Evolutionary conservation across 2,113 vertebrate genomes (phyloP).

Genomic region (Zapornia atra): DNA sequence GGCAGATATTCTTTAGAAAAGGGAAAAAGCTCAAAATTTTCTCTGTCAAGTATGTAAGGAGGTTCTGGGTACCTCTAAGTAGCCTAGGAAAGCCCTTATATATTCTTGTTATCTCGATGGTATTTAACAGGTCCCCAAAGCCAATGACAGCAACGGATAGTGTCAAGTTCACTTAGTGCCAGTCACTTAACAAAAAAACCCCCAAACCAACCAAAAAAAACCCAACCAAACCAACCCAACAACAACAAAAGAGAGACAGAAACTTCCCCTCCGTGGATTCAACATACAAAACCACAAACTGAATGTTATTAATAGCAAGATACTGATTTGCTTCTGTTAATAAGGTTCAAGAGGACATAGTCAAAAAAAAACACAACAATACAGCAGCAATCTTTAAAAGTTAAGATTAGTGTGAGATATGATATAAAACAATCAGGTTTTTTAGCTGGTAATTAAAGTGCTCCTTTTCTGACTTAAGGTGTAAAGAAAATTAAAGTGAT

Average conservation of each 20-base stretch:
- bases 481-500: constrained; percentile 76
- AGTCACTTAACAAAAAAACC: constrained; percentile 52
- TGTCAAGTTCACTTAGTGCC: constrained; percentile 74
- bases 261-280: constrained; percentile 46
- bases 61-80: constrained; percentile 64
- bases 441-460: constrained; percentile 76
- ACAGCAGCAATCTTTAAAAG: constrained; percentile 75
- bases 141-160: constrained; percentile 67
- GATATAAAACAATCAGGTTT: constrained; percentile 67
- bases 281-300: constrained; percentile 63
- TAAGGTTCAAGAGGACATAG: constrained; percentile 66
- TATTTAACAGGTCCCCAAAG: constrained; percentile 61
- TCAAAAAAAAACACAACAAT: constrained; percentile 38
- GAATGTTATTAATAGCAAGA: constrained; percentile 61
- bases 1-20: constrained; percentile 35
- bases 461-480: constrained; percentile 74
- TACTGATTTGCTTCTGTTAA: constrained; percentile 70
- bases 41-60: constrained; percentile 33
- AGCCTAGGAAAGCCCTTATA: constrained; percentile 74
- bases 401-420: constrained; percentile 77
- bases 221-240: not conserved
- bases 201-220: not conserved
- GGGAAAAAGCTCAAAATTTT: constrained; percentile 38
- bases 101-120: constrained; percentile 42
- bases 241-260: constrained; percentile 9